Percentiles rank a stretch among this genome's conserved stretches.
Conservation (phyloP, 2,797 vertebrate species). For the Epinephelus malabaricus region DNA sequence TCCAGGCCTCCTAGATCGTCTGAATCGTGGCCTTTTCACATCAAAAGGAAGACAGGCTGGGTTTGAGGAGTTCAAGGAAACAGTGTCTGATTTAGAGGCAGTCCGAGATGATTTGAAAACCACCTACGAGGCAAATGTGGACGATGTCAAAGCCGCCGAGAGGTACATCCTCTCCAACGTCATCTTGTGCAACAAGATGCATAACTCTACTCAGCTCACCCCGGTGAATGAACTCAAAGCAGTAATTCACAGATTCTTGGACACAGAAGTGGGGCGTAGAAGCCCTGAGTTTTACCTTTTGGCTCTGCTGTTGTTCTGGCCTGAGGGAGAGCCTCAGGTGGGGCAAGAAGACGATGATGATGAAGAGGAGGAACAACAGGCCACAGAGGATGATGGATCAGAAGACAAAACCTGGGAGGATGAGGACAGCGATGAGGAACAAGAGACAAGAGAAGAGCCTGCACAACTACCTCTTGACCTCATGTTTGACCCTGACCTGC, state of each 20-base stretch:
- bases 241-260: constrained; percentile 24
- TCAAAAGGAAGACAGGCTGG: constrained; percentile 2
- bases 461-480: not conserved
- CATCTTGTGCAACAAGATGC: constrained; percentile 53
- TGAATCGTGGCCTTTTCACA: constrained; percentile 12
- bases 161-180: constrained; percentile 66
- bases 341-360: not conserved
- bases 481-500: not conserved
- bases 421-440: not conserved
- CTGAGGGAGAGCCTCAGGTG: constrained; percentile 13
- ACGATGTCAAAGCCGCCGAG: constrained; percentile 20
- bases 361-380: not conserved
- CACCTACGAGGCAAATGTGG: not conserved
- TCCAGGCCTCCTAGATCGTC: constrained; percentile 42
- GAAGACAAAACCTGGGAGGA: not conserved
- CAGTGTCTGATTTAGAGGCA: not conserved
- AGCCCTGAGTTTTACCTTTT: constrained; percentile 62
- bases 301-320: constrained; percentile 65
- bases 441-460: not conserved
- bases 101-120: not conserved
- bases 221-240: constrained; percentile 5
- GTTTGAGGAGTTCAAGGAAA: not conserved
- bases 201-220: not conserved
- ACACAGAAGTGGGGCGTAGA: accelerated
- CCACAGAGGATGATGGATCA: not conserved